Base-by-base conservation (phyloP, 2,113 vertebrate genomes). In the Fregetta grallaria region DNA sequence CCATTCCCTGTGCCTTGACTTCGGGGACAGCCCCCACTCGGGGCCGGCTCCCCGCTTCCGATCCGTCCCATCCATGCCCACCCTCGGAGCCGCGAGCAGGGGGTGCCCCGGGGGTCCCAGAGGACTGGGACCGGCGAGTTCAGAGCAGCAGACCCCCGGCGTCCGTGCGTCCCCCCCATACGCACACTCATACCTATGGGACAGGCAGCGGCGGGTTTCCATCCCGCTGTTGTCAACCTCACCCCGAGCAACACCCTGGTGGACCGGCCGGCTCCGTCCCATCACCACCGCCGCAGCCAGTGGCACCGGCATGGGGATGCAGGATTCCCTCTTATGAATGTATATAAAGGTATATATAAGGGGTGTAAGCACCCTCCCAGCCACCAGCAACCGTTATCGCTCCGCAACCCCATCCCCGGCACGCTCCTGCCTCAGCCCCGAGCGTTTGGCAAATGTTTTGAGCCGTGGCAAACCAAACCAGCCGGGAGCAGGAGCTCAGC, bases 1-100 rank as follows among this genome's bases (percentile, higher is more conserved):
- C 77, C 52, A 49, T 87, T 92, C 94, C 91, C 94, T 97, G 97
- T 98, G 97, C 97, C 97, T 98, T 98, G 93, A 94, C 10, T 62
- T 40, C 1, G 21, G 75, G 42, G 62, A n/a, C 8, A 15, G 38
- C 58, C 36, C 10, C 4, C 8, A 5, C 45, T 34, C 5, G 2
- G 76, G 67, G 76, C 6, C 0, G 8, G 58, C 30, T 34, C 8
- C 52, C 36, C 49, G 18, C 61, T 11, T 70, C 9, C 52, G 36
- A 36, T n/a, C 81, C 38, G 7, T 61, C 75, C 81, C 61, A 25
- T 55, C 34, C 6, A 3, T 1, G 0, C 18, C 79, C 66, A 26
- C 45, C 55, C 58, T 34, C 4, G 7, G 49, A 42, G 66, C 8
- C 2, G 3, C 10, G 1, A 53, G 42, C 52, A 20, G 13, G 53